These are phyloP conservation scores for Semotilus atromaculatus DNA, from an alignment of 2,797 vertebrate species.

Conservation along the genomic window DNA sequence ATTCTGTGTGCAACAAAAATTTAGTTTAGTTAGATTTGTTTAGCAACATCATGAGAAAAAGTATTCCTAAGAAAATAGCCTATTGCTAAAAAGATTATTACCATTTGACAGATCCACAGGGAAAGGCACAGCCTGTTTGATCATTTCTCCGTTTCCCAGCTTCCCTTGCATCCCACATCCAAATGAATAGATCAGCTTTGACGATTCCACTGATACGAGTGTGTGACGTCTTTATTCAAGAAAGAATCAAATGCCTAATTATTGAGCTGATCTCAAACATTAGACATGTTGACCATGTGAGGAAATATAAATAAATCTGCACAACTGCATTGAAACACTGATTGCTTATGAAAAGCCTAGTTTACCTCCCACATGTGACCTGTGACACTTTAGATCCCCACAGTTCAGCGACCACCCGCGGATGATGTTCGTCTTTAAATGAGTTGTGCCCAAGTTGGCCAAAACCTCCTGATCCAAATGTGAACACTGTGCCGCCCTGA, in stretches of 20 bases:
- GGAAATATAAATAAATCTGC: background rate
- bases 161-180: constrained; percentile 77
- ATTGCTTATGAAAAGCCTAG: background rate
- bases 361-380: constrained; percentile 84
- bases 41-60: background rate
- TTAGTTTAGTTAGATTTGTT: background rate
- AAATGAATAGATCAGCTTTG: constrained; percentile 80
- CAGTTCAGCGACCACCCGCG: constrained; percentile 80
- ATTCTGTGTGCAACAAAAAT: constrained; percentile 52
- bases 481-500: constrained; percentile 83
- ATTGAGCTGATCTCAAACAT: background rate
- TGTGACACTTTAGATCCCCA: constrained; percentile 76
- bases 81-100: constrained; percentile 27
- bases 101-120: constrained; percentile 69
- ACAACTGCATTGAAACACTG: background rate
- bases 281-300: background rate
- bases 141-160: constrained; percentile 69
- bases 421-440: constrained; percentile 72
- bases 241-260: constrained; percentile 9
- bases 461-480: constrained; percentile 83
- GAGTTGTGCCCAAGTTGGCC: constrained; percentile 90
- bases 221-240: constrained; percentile 77
- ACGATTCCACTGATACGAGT: constrained; percentile 72
- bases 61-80: background rate
- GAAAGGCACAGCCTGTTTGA: constrained; percentile 74